phyloP scores from a whole-genome alignment of 2,888 invertebrate genomes.

The Hofmannophila pseudospretella region DNA sequence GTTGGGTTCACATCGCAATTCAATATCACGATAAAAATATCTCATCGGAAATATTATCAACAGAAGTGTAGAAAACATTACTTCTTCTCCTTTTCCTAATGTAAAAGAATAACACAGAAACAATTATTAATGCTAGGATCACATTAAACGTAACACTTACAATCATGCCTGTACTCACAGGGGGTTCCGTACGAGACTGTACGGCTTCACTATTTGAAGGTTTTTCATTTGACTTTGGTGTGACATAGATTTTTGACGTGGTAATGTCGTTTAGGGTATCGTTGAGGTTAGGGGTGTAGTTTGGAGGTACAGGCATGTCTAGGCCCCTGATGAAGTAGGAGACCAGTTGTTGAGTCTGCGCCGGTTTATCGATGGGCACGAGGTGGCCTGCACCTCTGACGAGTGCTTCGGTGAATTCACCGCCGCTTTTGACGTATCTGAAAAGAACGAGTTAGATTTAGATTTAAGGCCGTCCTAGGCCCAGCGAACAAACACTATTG shows the following conservation, averaged over 20 bases:
- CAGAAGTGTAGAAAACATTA: slow-evolving; percentile 33
- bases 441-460: too few relatives aligned
- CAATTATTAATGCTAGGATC: slow-evolving; percentile 30
- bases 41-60: slow-evolving; percentile 31
- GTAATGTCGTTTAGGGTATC: neutral
- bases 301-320: slow-evolving; percentile 28
- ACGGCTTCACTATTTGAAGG: too few relatives aligned
- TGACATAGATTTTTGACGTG: neutral
- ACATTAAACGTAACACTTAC: slow-evolving; percentile 48
- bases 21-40: slow-evolving; percentile 9
- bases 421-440: slow-evolving; percentile 76
- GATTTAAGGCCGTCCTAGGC: too few relatives aligned
- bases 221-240: too few relatives aligned
- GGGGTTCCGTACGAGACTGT: neutral
- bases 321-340: slow-evolving; percentile 39
- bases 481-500: too few relatives aligned
- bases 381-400: slow-evolving; percentile 80
- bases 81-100: slow-evolving; percentile 37
- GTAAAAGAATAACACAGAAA: slow-evolving; percentile 30
- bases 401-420: slow-evolving; percentile 74
- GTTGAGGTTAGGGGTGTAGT: slow-evolving; percentile 15
- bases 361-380: slow-evolving; percentile 79
- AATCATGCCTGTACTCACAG: slow-evolving; percentile 24
- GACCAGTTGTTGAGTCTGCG: slow-evolving; percentile 45
- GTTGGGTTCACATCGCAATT: too few relatives aligned